Base-by-base conservation (phyloP, 2,888 invertebrate species). In the Aleiodes alternator region DNA sequence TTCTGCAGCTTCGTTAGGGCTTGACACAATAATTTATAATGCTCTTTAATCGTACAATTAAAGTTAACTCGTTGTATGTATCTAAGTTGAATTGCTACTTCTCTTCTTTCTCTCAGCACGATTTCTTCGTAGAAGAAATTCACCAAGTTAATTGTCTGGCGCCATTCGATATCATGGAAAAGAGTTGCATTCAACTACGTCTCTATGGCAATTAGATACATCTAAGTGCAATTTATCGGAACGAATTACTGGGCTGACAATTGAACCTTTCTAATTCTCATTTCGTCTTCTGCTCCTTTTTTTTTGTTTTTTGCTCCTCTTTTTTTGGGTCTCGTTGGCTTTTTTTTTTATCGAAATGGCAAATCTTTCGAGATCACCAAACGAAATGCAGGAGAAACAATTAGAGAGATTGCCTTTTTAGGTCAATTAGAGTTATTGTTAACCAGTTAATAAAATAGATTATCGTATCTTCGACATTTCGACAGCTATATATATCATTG, bases 111-210 rank as follows among this genome's bases (percentile, higher is more conserved):
- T 23, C 23, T 75, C 59, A 80, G 75, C 77, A 73, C 80, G 72
- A 76, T 77, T 79, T 80, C 82, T 84, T 85, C 83, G 81, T 79
- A 82, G 84, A 87, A 23, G 23, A 23, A 23, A 86, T 87, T 84
- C 82, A 81, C 82, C 81, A 83, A 85, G 84, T 84, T 86, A 87
- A 87, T 87, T 87, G 86, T 86, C 86, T 82, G 84, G 83, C 84
- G 85, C 84, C 86, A 80, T 82, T 76, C 80, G 78, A 80, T 78
- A 80, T 79, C 61, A 69, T 66, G 57, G 48, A 38, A 23, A 23
- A 16, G 29, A 72, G 61, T 8, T 61, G 56, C 61, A 34, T 71
- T 69, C 38, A 56, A 57, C 50, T 43, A 66, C 69, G 43, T 76
- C 66, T 76, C 71, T 75, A 73, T 34, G 75, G 73, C 75, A 78